Base-by-base conservation (phyloP, 2,888 invertebrate genomes). In the Oscheius onirici region DNA sequence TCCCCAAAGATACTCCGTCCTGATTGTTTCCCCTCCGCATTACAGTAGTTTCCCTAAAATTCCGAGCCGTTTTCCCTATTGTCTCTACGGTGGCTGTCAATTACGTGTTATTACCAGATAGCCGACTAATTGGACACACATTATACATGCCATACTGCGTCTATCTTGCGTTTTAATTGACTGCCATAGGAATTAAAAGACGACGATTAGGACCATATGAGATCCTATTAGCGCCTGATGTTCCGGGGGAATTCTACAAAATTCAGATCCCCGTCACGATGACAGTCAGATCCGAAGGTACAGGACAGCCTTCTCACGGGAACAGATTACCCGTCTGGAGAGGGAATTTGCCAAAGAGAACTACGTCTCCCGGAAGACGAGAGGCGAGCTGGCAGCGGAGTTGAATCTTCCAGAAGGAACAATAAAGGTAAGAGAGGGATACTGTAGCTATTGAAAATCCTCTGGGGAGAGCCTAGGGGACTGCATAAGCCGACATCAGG, bases 301-400 rank as follows among this genome's bases (percentile, higher is more conserved):
- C 89, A 91, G 99, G 58, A 99, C 97, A 0, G 97, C 97, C 0
- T 99, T 99, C 89, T 95, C 95, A 0, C 90, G 96, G 13, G 97
- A 97, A 66, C 89, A 97, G 49, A 77, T 78, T 57, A 74, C 72
- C 17, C 91, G 95, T 15, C 90, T 99, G 67, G 99, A 99, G 89
- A 94, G 95, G 85, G 99, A 99, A 89, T 99, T 97, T 88, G 92
- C 92, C 89, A 93, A 94, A 84, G 99, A 99, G 89, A 97, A 96
- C 89, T 99, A 99, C 89, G 97, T 99, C 0, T 95, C 95, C 0
- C 90, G 97, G 68, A 97, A 97, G 0, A 91, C 95, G 72, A 90
- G 99, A 76, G 95, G 96, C 88, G 97, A 99, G 88, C 90, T 99
- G 46, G 97, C 99, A 0, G 92, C 94, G 0, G 93, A 95, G 85